Evolutionary conservation across 2,113 vertebrate genomes (phyloP).

Genomic region (Leptocoma aspasia): DNA sequence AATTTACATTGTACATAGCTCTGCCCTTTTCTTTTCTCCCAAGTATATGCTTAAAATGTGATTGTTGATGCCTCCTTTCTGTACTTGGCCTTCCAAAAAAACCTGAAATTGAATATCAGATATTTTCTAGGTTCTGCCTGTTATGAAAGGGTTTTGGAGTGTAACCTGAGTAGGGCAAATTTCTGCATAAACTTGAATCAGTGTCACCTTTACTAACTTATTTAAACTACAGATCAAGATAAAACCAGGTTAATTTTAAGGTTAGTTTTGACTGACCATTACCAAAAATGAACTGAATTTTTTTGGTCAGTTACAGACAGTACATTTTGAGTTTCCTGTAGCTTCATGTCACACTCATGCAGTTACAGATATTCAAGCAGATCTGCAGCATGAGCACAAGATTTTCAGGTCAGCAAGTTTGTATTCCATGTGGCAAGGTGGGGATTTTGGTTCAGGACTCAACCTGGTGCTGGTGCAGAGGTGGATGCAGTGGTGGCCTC

Average conservation of each 20-base stretch:
- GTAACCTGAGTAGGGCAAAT: neutral
- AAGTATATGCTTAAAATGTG: neutral
- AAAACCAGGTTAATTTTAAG: neutral
- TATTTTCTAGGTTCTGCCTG: neutral
- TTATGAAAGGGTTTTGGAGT: neutral
- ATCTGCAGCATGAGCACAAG: neutral
- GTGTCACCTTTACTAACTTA: neutral
- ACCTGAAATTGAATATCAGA: neutral
- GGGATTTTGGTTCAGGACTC: neutral
- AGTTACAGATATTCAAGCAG: neutral
- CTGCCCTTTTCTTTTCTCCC: too few species aligned
- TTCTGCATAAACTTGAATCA: neutral
- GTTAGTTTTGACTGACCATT: neutral
- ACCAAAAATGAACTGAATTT: neutral
- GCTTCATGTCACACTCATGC: neutral
- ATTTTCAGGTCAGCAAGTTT: neutral
- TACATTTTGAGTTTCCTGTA: neutral
- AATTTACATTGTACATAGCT: neutral
- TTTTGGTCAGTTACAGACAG: neutral
- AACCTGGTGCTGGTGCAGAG: accelerated
- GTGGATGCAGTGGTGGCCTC: neutral
- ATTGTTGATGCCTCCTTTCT: neutral
- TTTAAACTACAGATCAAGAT: neutral
- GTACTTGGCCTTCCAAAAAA: neutral
- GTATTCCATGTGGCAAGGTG: accelerated